Percentiles rank a stretch among this genome's conserved stretches.
Evolutionary conservation across 2,797 vertebrate genomes (phyloP).

Genomic region (Alcedo atthis): DNA sequence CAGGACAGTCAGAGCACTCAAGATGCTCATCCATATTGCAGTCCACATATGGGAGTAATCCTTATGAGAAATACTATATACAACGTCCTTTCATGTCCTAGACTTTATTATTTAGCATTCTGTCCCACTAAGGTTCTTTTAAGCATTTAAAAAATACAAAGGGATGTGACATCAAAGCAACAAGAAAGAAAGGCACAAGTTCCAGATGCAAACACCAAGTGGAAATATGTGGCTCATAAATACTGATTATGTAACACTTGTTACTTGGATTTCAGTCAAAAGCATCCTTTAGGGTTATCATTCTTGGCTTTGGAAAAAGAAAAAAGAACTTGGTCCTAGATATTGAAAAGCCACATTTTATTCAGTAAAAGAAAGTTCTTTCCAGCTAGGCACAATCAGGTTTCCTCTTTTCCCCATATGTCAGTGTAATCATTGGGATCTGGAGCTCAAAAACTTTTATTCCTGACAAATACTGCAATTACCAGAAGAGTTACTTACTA

Average conservation of each 20-base stretch:
- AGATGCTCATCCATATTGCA: background rate
- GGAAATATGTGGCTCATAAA: accelerated
- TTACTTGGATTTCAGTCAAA: background rate
- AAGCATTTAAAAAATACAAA: background rate
- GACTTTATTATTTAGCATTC: background rate
- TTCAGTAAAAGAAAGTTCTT: background rate
- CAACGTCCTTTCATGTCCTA: background rate
- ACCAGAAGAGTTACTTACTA: background rate
- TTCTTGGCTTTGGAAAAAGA: background rate
- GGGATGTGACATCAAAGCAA: background rate
- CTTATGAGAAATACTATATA: background rate
- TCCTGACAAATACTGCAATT: background rate
- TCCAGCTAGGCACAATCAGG: background rate
- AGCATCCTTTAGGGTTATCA: background rate
- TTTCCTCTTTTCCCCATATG: background rate
- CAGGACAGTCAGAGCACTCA: background rate
- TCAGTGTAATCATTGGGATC: background rate
- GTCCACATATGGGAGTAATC: background rate
- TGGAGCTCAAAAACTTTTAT: background rate
- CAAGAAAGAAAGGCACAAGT: background rate
- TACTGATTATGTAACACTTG: background rate
- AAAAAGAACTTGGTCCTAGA: background rate
- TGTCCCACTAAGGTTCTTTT: background rate
- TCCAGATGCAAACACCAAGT: background rate
- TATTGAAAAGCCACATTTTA: background rate